A percentile compares a stretch with the other conserved stretches of the same genome.
Conservation (phyloP, 2,888 invertebrate genomes). For the Aleiodes alternator region DNA sequence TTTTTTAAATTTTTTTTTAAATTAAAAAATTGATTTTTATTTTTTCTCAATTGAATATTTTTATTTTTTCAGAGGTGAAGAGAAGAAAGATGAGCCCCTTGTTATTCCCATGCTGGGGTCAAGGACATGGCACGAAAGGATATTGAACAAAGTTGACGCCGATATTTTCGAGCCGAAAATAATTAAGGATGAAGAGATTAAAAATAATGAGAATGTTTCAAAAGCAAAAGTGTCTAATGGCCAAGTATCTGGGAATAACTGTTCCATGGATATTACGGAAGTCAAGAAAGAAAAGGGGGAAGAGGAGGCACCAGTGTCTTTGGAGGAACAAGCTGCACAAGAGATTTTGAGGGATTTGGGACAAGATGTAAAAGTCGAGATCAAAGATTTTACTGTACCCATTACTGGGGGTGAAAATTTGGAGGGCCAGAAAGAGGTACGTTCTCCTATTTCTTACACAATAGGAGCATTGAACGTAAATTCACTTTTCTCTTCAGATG, state of each 20-base stretch:
- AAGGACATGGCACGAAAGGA: constrained; percentile 70
- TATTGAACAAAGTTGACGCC: constrained; percentile 77
- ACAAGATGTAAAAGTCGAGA: constrained; percentile 67
- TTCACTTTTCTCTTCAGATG: no score
- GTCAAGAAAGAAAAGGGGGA: constrained; percentile 62
- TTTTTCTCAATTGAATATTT: constrained; percentile 23
- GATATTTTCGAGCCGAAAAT: constrained; percentile 69
- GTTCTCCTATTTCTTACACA: not conserved
- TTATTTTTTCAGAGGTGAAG: constrained; percentile 76
- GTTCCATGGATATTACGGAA: constrained; percentile 48
- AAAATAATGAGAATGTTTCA: constrained; percentile 9
- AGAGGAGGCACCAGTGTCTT: constrained; percentile 65
- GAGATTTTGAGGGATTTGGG: constrained; percentile 82
- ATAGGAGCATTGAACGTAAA: no score
- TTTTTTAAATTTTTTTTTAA: no score
- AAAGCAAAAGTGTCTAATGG: constrained; percentile 49
- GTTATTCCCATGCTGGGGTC: constrained; percentile 80
- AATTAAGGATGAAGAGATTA: constrained; percentile 51
- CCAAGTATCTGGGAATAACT: constrained; percentile 32
- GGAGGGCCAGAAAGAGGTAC: constrained; percentile 81
- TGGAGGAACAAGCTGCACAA: constrained; percentile 85
- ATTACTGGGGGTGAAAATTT: constrained; percentile 78
- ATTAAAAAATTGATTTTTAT: not conserved
- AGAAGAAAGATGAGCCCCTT: constrained; percentile 78
- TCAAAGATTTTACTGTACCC: constrained; percentile 77